These are phyloP conservation scores for Baryphthengus martii DNA, from an alignment of 2,113 vertebrate genomes.

Conservation along the genomic window DNA sequence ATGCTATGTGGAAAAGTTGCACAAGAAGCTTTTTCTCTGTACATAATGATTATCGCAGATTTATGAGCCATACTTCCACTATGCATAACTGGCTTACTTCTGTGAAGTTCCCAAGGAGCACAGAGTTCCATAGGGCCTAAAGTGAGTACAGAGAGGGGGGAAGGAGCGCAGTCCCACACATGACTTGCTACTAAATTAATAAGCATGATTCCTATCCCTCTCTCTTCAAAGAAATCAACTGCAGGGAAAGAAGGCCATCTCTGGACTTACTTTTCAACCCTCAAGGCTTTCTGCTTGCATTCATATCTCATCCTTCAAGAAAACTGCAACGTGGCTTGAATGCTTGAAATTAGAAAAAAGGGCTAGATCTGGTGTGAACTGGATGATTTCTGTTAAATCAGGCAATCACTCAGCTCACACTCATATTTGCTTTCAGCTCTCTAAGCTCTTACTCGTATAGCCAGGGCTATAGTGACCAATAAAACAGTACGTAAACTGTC, in stretches of 20 bases:
- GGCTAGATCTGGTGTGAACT: neutral
- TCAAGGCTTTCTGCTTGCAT: neutral
- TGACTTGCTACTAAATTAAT: neutral
- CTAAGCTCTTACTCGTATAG: neutral
- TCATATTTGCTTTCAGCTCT: neutral
- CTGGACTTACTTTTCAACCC: neutral
- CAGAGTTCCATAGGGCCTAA: neutral
- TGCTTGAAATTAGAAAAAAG: neutral
- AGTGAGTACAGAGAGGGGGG: neutral
- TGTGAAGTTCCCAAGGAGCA: neutral
- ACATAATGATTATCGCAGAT: conserved; percentile 27
- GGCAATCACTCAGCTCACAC: neutral
- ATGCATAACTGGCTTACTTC: neutral
- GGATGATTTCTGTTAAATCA: neutral
- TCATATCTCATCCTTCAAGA: neutral
- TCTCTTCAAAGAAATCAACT: neutral
- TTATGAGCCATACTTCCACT: conserved; percentile 4
- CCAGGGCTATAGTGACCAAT: neutral
- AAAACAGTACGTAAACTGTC: neutral
- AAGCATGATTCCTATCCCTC: neutral
- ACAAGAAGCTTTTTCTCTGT: conserved; percentile 36
- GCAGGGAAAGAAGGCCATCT: neutral
- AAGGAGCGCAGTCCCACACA: neutral
- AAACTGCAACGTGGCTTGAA: neutral
- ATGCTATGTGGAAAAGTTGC: conserved; percentile 4